Conservation (phyloP, 1,140 invertebrate species). For the Littorina saxatilis region DNA sequence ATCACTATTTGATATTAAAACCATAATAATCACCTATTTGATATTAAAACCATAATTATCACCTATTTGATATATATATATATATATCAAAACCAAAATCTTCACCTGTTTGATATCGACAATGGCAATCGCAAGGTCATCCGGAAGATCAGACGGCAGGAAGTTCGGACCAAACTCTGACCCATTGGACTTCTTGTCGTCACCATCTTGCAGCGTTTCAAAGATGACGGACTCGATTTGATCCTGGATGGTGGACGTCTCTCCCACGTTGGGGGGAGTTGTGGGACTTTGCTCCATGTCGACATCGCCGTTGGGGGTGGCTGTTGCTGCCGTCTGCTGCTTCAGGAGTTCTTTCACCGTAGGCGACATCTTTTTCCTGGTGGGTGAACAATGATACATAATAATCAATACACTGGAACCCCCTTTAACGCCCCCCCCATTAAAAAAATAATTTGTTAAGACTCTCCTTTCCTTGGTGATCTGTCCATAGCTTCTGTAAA, state of each 20-base stretch:
- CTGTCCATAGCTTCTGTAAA: too few relatives aligned
- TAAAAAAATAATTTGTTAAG: too few relatives aligned
- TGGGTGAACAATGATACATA: not conserved
- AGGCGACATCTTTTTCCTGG: conserved; percentile 72
- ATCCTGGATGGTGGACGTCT: conserved; percentile 41
- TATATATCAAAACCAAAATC: too few relatives aligned
- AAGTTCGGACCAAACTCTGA: conserved; percentile 73
- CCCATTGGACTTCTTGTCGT: conserved; percentile 43
- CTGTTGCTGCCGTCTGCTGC: conserved; percentile 63
- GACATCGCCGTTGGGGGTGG: conserved; percentile 43
- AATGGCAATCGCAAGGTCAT: conserved; percentile 79
- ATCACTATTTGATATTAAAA: too few relatives aligned
- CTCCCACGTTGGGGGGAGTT: not conserved
- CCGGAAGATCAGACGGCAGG: conserved; percentile 80
- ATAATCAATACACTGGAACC: too few relatives aligned
- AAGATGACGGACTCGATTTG: conserved; percentile 55
- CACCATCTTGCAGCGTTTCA: conserved; percentile 51
- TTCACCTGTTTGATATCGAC: conserved; percentile 79
- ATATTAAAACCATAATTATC: too few relatives aligned
- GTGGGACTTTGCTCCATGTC: not conserved
- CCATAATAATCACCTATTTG: too few relatives aligned
- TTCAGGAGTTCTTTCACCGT: conserved; percentile 75
- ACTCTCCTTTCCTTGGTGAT: too few relatives aligned
- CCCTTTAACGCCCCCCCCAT: too few relatives aligned
- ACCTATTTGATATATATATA: too few relatives aligned